Conservation (phyloP, 1,140 invertebrate genomes). For the Anagrus nilaparvatae region DNA sequence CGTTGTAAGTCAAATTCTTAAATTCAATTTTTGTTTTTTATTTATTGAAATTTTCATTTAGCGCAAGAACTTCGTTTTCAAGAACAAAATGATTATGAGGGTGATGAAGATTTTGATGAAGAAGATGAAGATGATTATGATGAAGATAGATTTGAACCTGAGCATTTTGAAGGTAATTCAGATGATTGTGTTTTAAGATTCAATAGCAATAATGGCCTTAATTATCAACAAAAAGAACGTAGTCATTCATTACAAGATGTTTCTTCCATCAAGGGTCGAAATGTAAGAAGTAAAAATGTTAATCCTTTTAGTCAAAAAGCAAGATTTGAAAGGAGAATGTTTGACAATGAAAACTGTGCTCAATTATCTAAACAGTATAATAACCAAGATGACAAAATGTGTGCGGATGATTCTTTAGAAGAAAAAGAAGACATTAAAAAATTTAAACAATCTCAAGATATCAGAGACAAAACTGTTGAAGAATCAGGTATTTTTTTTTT, state of each 20-base stretch:
- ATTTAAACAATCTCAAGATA: slow-evolving; percentile 18
- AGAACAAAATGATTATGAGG: slow-evolving; percentile 16
- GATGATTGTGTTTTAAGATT: slow-evolving; percentile 30
- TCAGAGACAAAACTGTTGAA: slow-evolving; percentile 17
- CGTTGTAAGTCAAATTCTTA: no score
- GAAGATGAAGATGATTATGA: slow-evolving; percentile 23
- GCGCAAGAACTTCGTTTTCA: no score
- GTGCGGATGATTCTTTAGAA: no score
- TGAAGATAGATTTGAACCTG: slow-evolving; percentile 22
- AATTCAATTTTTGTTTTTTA: no score
- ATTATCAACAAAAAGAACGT: slow-evolving; percentile 26
- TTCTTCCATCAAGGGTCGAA: slow-evolving; percentile 10
- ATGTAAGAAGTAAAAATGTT: slow-evolving; percentile 8
- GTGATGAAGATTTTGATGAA: slow-evolving; percentile 21
- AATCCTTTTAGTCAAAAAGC: slow-evolving; percentile 13
- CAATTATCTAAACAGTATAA: slow-evolving; percentile 3
- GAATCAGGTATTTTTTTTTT: slow-evolving; percentile 8
- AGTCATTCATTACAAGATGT: slow-evolving; percentile 36
- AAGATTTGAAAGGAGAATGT: slow-evolving; percentile 13
- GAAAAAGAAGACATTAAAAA: slow-evolving; percentile 21
- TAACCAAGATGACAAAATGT: no score
- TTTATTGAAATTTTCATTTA: no score
- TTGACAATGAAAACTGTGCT: slow-evolving; percentile 5
- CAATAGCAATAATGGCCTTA: slow-evolving; percentile 22
- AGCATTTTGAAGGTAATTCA: slow-evolving; percentile 28